Evolutionary conservation across 2,888 invertebrate species (phyloP), one percentile per base, ranked within the genome.

Genomic region (Plebejus anna): DNA sequence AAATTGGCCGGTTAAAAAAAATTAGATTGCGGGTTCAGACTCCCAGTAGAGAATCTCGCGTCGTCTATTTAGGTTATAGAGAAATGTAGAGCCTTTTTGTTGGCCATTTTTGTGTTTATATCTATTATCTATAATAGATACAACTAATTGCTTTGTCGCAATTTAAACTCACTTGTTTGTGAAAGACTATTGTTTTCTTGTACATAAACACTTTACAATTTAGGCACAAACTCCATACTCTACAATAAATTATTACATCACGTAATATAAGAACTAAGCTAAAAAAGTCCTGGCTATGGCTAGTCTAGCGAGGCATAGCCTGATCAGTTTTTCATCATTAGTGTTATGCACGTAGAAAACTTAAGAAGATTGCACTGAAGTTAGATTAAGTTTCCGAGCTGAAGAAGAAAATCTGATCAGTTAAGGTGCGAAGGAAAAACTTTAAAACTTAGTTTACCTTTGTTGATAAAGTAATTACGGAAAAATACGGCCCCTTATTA

Each of bases 401-500:
- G 55, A 55, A 55, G 28, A 66, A 66, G 66, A 66, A 66, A 66
- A 66, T 32, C 66, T 66, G 32, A 66, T 66, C 32, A 66, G 66
- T 32, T 32, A 66, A 36, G 32, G 66, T 36, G 66, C 4, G 32
- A 13, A 66, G 4, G 32, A 36, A 36, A 66, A 66, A 66, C 32
- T 66, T 66, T 66, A 4, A 13, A 66, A 66, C 61, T 61, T 28
- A 66, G 5, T 36, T 66, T 66, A 66, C 32, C 36, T 36, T 66
- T 66, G 28, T 66, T 13, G 61, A 13, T 66, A 66, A 66, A 66
- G 13, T 66, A 66, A 66, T 66, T 66, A 66, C 22, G 61, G 28
- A 11, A 66, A 61, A 66, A 32, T 11, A 66, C 0, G 47, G 9
- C 9, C 2, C 11, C 32, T 66, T 13, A 4, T 4, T 4, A 4